These are phyloP conservation scores for Sturnira hondurensis DNA, from an alignment of 2,113 vertebrate genomes.

Conservation along the genomic window DNA sequence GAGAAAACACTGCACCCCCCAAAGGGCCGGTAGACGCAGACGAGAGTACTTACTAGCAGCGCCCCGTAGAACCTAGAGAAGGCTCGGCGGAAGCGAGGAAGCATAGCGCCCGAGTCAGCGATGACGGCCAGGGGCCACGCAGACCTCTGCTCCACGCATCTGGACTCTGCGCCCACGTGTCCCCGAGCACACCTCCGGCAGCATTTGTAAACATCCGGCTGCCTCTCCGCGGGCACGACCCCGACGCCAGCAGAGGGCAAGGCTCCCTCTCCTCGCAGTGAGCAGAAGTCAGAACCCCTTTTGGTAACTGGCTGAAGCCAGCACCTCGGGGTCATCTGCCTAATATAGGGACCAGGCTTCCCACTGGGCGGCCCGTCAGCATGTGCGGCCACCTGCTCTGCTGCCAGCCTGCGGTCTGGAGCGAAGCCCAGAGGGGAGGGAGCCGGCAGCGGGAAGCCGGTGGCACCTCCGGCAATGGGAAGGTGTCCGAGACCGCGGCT, in stretches of 20 bases:
- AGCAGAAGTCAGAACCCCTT: background rate
- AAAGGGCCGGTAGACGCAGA: accelerated
- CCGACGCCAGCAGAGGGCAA: background rate
- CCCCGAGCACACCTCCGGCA: background rate
- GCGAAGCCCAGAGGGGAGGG: background rate
- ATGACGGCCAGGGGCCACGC: background rate
- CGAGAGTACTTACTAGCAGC: slow-evolving; percentile 40
- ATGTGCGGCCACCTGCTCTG: background rate
- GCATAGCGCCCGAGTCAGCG: background rate
- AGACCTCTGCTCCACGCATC: background rate
- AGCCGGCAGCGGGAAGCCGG: accelerated
- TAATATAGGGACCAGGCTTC: slow-evolving; percentile 53
- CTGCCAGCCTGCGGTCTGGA: background rate
- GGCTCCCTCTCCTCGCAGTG: background rate
- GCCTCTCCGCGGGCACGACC: background rate
- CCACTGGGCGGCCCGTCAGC: background rate
- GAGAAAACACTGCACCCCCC: accelerated
- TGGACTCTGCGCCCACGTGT: accelerated
- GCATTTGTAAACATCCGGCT: background rate
- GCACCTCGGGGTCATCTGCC: slow-evolving; percentile 28
- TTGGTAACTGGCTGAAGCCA: slow-evolving; percentile 45
- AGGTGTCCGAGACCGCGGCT: accelerated
- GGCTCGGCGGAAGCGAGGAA: slow-evolving; percentile 42
- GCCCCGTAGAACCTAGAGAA: slow-evolving; percentile 24
- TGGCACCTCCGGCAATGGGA: accelerated